phyloP scores from a whole-genome alignment of 1,140 invertebrate genomes.

The Andrena cerasifolii region DNA sequence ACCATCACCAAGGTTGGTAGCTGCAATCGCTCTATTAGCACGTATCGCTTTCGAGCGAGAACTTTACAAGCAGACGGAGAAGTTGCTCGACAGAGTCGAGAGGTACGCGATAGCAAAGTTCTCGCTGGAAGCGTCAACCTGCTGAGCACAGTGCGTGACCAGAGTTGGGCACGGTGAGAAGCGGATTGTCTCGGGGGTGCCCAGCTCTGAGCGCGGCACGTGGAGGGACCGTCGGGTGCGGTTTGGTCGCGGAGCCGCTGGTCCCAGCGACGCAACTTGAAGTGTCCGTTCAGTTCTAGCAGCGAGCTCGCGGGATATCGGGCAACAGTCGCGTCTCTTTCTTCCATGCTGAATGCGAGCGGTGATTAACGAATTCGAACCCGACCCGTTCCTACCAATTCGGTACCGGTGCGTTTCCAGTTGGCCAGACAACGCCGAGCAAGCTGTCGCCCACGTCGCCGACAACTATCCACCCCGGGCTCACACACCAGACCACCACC shows the following conservation, averaged over 20 bases:
- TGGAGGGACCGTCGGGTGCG: too few species aligned
- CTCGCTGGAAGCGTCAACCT: constrained; percentile 6
- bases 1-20: constrained; percentile 78
- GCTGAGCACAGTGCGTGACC: neutral
- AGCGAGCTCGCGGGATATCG: constrained; percentile 70
- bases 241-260: neutral
- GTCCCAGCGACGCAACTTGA: constrained; percentile 46
- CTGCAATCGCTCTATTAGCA: neutral
- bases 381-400: constrained; percentile 63
- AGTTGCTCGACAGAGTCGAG: neutral
- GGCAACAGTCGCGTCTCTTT: constrained; percentile 72
- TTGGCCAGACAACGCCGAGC: constrained; percentile 68
- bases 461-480: constrained; percentile 58
- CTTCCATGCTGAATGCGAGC: constrained; percentile 69
- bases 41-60: constrained; percentile 13
- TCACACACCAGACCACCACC: constrained; percentile 76
- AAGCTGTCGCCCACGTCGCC: constrained; percentile 73
- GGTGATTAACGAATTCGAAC: constrained; percentile 68
- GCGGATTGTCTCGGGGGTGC: too few species aligned
- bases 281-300: constrained; percentile 71
- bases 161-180: neutral
- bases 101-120: neutral
- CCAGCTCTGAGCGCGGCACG: too few species aligned
- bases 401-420: constrained; percentile 70
- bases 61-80: neutral